A percentile compares a stretch with the other conserved stretches of the same genome.
These are phyloP conservation scores for Euleptes europaea DNA, from an alignment of 2,113 vertebrate genomes.

Conservation along the genomic window DNA sequence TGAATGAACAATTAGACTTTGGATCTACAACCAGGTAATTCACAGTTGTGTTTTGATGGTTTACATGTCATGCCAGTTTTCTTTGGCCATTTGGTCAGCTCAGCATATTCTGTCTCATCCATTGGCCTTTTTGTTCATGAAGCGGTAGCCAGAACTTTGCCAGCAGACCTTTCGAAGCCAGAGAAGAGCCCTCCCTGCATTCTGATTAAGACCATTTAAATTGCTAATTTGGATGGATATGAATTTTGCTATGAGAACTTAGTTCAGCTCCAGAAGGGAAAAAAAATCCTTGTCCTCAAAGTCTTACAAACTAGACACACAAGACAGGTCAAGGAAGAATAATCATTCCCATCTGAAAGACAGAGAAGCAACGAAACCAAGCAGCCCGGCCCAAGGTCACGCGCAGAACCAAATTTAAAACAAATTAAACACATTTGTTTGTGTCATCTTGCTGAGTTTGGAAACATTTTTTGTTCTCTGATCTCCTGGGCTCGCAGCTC, in stretches of 20 bases:
- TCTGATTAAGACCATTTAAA: conserved; percentile 1
- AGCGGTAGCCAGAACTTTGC: background rate
- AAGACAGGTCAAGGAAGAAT: conserved; percentile 3
- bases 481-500: background rate
- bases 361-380: conserved; percentile 7
- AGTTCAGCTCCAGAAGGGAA: conserved; percentile 2
- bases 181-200: background rate
- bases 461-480: background rate
- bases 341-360: background rate
- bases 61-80: background rate
- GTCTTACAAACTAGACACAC: background rate
- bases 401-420: background rate
- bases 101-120: background rate
- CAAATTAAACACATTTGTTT: conserved; percentile 25
- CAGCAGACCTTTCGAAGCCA: background rate
- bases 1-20: background rate
- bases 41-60: background rate
- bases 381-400: background rate
- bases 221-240: conserved; percentile 11
- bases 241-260: conserved; percentile 7
- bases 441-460: conserved; percentile 6
- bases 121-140: background rate
- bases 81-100: background rate
- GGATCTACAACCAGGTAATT: background rate
- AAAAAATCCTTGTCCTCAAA: background rate